Percentiles rank a stretch among this genome's conserved stretches.
Evolutionary conservation across 2,113 vertebrate genomes (phyloP).

Genomic region (Ploceus nigricollis): DNA sequence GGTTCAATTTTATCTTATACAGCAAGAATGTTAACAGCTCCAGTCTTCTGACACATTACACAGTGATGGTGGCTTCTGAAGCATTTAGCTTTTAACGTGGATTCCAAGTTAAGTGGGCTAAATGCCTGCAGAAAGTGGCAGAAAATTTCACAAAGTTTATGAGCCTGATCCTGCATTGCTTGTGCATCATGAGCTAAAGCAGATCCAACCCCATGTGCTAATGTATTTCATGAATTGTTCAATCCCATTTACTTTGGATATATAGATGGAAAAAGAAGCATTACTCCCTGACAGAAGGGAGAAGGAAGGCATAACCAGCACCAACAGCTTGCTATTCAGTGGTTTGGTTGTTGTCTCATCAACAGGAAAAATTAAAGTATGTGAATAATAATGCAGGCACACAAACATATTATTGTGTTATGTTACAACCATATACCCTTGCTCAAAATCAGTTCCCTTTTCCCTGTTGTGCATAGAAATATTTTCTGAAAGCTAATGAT

Average conservation of each 20-base stretch:
- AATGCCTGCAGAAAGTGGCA: background rate
- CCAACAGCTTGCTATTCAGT: background rate
- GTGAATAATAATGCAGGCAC: background rate
- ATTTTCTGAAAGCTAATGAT: background rate
- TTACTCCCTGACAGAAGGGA: background rate
- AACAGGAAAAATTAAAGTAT: background rate
- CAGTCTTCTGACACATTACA: background rate
- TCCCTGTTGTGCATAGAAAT: background rate
- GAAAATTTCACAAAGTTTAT: background rate
- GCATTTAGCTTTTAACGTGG: background rate
- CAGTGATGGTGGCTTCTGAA: background rate
- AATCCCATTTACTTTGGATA: background rate
- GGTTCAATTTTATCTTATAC: background rate
- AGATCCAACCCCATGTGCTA: background rate
- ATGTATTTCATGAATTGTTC: background rate
- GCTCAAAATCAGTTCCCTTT: background rate
- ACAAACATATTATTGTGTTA: background rate
- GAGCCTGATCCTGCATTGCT: background rate
- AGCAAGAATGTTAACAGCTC: background rate
- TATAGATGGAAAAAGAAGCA: background rate
- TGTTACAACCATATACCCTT: background rate
- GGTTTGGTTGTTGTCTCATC: background rate
- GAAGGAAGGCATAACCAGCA: background rate
- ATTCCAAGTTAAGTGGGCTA: background rate
- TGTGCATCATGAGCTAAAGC: background rate